phyloP scores from a whole-genome alignment of 2,113 vertebrate genomes.

The Chionodraco myersi region DNA sequence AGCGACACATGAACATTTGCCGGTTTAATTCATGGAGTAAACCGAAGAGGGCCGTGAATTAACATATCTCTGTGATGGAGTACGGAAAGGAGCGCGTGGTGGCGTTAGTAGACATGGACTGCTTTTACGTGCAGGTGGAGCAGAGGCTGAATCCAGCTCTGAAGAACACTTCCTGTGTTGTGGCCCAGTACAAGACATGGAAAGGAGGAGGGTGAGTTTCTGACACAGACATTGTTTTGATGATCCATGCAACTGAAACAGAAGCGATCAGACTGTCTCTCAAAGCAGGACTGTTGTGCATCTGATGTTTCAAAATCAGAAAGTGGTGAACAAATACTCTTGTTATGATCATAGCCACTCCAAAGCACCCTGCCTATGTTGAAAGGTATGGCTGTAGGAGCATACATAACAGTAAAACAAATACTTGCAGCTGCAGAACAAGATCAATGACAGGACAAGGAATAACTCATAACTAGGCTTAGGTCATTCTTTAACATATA shows the following conservation, averaged over 20 bases:
- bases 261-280: not conserved
- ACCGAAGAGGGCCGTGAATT: not conserved
- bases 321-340: not conserved
- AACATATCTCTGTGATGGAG: constrained; percentile 75
- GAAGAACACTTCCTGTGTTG: constrained; percentile 90
- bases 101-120: constrained; percentile 96
- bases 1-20: not conserved
- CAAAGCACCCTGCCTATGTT: not conserved
- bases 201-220: constrained; percentile 92
- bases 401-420: not conserved
- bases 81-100: constrained; percentile 90
- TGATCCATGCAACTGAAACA: constrained; percentile 2
- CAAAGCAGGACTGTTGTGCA: not conserved
- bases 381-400: not conserved
- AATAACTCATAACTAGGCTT: not conserved
- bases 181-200: constrained; percentile 97
- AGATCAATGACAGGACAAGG: not conserved
- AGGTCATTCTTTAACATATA: not conserved
- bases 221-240: constrained; percentile 4
- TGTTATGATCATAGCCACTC: not conserved
- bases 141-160: constrained; percentile 90
- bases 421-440: not conserved
- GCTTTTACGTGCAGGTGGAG: constrained; percentile 98
- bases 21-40: not conserved
- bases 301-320: no score